Evolutionary conservation across 2,113 vertebrate species (phyloP).

Genomic region (Callithrix jacchus): DNA sequence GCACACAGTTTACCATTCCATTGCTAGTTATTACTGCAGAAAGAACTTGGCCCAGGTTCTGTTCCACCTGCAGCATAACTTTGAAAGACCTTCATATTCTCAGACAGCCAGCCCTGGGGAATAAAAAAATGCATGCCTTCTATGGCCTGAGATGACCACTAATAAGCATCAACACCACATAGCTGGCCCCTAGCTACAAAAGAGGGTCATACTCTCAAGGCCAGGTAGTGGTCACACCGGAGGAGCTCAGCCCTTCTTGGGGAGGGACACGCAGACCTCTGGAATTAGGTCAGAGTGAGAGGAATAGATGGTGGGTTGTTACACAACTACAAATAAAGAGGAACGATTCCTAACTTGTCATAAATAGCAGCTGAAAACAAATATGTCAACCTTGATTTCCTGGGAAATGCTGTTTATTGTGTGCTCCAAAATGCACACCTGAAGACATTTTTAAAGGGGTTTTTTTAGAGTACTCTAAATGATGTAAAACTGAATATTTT

Average conservation of each 20-base stretch:
- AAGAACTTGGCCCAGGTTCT: neutral
- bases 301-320: neutral
- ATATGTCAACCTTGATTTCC: neutral
- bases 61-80: neutral
- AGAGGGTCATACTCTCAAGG: neutral
- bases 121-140: neutral
- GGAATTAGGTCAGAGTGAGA: neutral
- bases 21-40: too few species aligned
- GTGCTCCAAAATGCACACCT: neutral
- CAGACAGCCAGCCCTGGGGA: neutral
- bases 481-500: slow-evolving; percentile 40
- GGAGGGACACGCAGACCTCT: neutral
- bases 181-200: neutral
- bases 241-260: too few species aligned
- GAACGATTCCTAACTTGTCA: neutral
- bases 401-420: slow-evolving; percentile 29
- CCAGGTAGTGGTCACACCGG: neutral
- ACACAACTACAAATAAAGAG: neutral
- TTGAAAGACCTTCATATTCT: neutral
- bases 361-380: slow-evolving; percentile 23
- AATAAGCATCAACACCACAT: neutral
- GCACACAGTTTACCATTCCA: neutral
- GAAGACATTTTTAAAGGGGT: neutral
- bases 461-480: neutral
- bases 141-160: too few species aligned